These are phyloP conservation scores for Sebastes nivosus DNA, from an alignment of 2,797 vertebrate species.

Conservation along the genomic window DNA sequence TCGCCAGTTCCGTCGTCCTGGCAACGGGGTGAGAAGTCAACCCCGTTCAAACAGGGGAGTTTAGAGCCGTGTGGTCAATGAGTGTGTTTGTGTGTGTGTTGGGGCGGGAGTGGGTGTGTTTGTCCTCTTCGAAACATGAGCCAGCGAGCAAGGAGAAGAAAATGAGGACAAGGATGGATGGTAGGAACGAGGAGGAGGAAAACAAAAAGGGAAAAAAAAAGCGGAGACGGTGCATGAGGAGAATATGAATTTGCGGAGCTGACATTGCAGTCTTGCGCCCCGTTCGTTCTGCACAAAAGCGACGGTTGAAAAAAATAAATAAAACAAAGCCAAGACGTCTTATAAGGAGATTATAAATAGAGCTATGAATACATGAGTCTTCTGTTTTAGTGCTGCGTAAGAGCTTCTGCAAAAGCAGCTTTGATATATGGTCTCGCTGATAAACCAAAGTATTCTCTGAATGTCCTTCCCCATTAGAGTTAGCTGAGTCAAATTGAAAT, in stretches of 20 bases:
- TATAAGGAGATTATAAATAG: slow-evolving; percentile 56
- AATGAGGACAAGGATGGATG: slow-evolving; percentile 45
- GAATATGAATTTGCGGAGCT: slow-evolving; percentile 57
- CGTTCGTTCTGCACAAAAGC: slow-evolving; percentile 5
- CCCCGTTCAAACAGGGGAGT: slow-evolving; percentile 62
- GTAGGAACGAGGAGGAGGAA: slow-evolving; percentile 3
- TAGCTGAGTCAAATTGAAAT: slow-evolving; percentile 43
- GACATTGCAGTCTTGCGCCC: slow-evolving; percentile 42
- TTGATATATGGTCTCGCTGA: slow-evolving; percentile 51
- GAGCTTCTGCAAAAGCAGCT: slow-evolving; percentile 50
- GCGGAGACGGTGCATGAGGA: slow-evolving; percentile 17
- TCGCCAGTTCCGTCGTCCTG: slow-evolving; percentile 52
- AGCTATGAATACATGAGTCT: slow-evolving; percentile 38
- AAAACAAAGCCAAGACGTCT: slow-evolving; percentile 33
- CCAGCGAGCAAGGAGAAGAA: slow-evolving; percentile 31
- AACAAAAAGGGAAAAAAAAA: slow-evolving; percentile 12
- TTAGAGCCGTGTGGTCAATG: slow-evolving; percentile 40
- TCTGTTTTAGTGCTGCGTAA: slow-evolving; percentile 60
- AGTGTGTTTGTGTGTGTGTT: slow-evolving; percentile 15
- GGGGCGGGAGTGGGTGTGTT: slow-evolving; percentile 26
- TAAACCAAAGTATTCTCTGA: slow-evolving; percentile 49
- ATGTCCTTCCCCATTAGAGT: slow-evolving; percentile 53
- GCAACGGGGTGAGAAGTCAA: slow-evolving; percentile 77
- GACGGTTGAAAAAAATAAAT: slow-evolving; percentile 8
- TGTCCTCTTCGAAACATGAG: slow-evolving; percentile 45